Evolutionary conservation across 2,113 vertebrate genomes (phyloP).

Genomic region (Bufo bufo): DNA sequence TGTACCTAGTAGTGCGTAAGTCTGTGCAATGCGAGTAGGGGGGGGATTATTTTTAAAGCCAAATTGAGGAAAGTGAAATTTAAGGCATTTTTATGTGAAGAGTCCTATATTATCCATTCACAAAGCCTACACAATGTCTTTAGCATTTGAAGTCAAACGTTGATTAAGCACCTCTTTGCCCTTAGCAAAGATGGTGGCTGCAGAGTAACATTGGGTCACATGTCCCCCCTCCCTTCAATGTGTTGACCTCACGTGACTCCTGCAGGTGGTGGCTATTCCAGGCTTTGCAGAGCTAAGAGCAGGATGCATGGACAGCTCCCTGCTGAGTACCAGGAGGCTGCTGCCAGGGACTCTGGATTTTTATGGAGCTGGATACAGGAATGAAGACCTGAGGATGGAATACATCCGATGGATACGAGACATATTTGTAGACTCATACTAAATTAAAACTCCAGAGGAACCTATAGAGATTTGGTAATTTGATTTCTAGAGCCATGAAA

Average conservation of each 20-base stretch:
- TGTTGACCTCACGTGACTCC: slow-evolving; percentile 46
- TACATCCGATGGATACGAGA: neutral
- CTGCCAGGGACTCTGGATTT: neutral
- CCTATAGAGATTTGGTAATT: neutral
- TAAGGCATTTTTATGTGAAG: neutral
- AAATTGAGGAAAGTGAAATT: too few species aligned
- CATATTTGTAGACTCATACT: too few species aligned
- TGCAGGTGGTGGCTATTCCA: slow-evolving; percentile 32
- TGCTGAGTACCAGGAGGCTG: slow-evolving; percentile 25
- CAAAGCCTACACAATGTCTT: neutral
- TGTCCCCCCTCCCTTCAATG: neutral
- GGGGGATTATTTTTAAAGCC: too few species aligned
- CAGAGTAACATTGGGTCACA: neutral
- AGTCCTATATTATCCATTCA: neutral
- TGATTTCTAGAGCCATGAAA: neutral
- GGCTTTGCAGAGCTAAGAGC: slow-evolving; percentile 38
- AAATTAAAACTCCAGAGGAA: neutral
- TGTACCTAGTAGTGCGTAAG: too few species aligned
- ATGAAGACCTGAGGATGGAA: neutral
- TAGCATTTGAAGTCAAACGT: neutral
- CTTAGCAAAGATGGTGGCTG: slow-evolving; percentile 12
- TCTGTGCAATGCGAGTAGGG: too few species aligned
- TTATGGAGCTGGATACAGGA: neutral
- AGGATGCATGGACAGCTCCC: slow-evolving; percentile 30
- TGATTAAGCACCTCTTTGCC: neutral